Conservation (phyloP, 2,888 invertebrate genomes). For the Rhynchonema sp. region DNA sequence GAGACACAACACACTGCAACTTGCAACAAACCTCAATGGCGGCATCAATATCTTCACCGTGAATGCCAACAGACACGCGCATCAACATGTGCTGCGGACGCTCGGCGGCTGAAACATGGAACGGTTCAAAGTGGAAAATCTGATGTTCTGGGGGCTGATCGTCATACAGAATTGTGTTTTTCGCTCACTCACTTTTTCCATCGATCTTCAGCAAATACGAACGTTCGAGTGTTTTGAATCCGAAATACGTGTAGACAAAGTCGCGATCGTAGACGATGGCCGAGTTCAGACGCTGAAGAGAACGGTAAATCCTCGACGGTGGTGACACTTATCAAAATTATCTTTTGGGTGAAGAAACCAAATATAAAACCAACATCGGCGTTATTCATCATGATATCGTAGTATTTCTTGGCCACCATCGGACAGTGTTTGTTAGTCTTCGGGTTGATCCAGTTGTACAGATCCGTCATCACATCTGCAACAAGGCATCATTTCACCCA, state of each 20-base stretch:
- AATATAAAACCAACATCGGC: conserved; percentile 42
- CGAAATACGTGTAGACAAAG: conserved; percentile 91
- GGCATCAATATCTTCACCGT: conserved; percentile 70
- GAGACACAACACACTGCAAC: not conserved
- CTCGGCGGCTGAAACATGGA: conserved; percentile 50
- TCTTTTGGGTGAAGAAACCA: conserved; percentile 1
- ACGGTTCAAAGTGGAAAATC: not conserved
- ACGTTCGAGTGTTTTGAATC: conserved; percentile 91
- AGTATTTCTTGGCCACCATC: conserved; percentile 64
- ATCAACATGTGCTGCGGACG: conserved; percentile 96
- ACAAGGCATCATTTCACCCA: too few species aligned
- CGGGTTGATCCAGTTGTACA: conserved; percentile 53
- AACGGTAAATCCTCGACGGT: too few species aligned
- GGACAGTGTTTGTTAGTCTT: conserved; percentile 52
- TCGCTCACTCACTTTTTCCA: conserved; percentile 45
- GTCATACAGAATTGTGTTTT: too few species aligned
- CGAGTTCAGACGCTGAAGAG: conserved; percentile 51
- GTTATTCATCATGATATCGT: conserved; percentile 59
- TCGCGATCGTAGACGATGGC: conserved; percentile 91
- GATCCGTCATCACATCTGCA: conserved; percentile 59
- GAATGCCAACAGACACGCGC: conserved; percentile 89
- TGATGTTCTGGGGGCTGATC: not conserved
- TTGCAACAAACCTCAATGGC: conserved; percentile 49
- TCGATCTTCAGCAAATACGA: conserved; percentile 80
- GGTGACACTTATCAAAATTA: not conserved